Percentiles rank a stretch among this genome's conserved stretches.
Conservation (phyloP, 2,888 invertebrate genomes). For the Drosophila barbarae region DNA sequence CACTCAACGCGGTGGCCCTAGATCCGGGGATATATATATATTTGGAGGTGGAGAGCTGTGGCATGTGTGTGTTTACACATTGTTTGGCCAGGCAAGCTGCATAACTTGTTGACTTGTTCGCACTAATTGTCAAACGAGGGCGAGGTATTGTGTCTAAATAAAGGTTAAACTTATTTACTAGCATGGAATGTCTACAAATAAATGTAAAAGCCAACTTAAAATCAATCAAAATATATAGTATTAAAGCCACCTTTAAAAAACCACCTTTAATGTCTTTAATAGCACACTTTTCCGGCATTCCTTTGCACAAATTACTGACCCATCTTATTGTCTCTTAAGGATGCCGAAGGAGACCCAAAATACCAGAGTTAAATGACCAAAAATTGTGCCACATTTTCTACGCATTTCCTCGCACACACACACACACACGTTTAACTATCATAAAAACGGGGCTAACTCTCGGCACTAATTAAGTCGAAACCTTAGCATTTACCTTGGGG, state of each 20-base stretch:
- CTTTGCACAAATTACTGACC: constrained; percentile 19
- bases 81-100: constrained; percentile 46
- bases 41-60: neutral
- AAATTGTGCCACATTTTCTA: constrained; percentile 56
- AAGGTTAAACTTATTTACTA: neutral
- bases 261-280: neutral
- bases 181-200: neutral
- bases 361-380: constrained; percentile 45
- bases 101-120: constrained; percentile 62
- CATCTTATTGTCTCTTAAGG: constrained; percentile 8
- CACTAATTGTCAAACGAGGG: constrained; percentile 63
- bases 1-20: constrained; percentile 29
- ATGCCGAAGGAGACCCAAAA: constrained; percentile 22
- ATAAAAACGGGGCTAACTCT: constrained; percentile 42
- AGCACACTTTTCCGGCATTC: neutral
- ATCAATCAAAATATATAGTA: neutral
- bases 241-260: neutral
- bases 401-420: constrained; percentile 16
- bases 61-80: constrained; percentile 59
- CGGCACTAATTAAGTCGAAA: constrained; percentile 67
- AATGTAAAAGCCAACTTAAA: neutral
- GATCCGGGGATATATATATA: constrained; percentile 4
- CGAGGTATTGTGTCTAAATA: constrained; percentile 21
- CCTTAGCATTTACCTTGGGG: constrained; percentile 72
- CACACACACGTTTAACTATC: constrained; percentile 19